Evolutionary conservation across 2,888 invertebrate genomes (phyloP), one percentile per base, ranked within the genome.

Genomic region (Pristionchus japonicus): DNA sequence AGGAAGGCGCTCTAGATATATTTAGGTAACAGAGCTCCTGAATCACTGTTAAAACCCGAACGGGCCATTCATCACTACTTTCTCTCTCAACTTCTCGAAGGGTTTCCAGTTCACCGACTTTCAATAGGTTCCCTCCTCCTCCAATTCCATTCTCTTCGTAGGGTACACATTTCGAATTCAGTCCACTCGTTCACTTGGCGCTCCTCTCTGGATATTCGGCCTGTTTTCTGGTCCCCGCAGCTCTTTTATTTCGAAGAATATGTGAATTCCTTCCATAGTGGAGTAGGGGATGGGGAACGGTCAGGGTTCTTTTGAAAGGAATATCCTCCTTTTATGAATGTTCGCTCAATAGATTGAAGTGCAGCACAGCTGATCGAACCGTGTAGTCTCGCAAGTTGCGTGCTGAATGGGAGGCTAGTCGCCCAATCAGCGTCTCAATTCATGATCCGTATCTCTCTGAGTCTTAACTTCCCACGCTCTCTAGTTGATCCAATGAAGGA

Each of bases 121-220:
- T 31, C 74, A 74, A 40, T 74, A 27, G 40, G 40, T 40, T 74
- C 67, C 67, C n/a, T 34, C 17, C 37, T 74, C 40, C 7, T 31
- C n/a, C 17, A 34, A 74, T 67, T 74, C 74, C 74, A 74, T 74
- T 74, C 74, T n/a, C n/a, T 74, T 74, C 74, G n/a, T n/a, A 31
- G 20, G 31, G 20, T 74, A 15, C 74, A 40, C 40, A 40, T 74
- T 74, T 74, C 74, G 74, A 74, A 74, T 74, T 74, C 74, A 74
- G 40, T 40, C 11, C 37, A 13, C 40, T 74, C 74, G 17, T 74
- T 74, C 74, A 37, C n/a, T n/a, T 64, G 13, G 6, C 20, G 74
- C 74, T 40, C 20, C 7, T 40, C 37, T 74, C 9, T 23, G 40
- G 40, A 74, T 74, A 74, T 74, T 74, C 74, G 17, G 34, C 27